Percentiles rank a stretch among this genome's conserved stretches.
These are phyloP conservation scores for Irena cyanogastra DNA, from an alignment of 2,113 vertebrate species.

Conservation along the genomic window DNA sequence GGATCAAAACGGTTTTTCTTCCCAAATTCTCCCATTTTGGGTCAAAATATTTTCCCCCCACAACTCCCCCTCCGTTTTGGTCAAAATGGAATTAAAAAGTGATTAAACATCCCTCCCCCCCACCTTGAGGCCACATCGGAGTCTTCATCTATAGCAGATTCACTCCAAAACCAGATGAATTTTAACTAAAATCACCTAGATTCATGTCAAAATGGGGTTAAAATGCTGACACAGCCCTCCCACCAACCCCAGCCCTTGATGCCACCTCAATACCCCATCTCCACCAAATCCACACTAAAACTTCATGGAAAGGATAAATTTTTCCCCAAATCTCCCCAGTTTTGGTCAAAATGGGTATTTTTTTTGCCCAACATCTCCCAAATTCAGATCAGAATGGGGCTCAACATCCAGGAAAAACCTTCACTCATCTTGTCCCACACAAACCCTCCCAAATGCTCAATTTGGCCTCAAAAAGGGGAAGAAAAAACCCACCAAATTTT, in stretches of 20 bases:
- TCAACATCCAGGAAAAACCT: not conserved
- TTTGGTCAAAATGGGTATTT: not conserved
- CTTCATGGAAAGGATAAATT: not conserved
- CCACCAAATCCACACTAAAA: not conserved
- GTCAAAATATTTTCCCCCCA: not conserved
- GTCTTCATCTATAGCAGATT: too few species aligned
- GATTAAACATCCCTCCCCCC: not conserved
- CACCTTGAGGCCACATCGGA: not conserved
- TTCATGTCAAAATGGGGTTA: not conserved
- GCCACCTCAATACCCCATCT: not conserved
- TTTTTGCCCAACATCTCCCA: not conserved
- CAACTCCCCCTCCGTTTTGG: accelerated
- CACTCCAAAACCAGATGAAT: accelerated
- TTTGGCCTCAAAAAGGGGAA: not conserved
- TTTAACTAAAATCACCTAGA: not conserved
- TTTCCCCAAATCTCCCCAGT: not conserved
- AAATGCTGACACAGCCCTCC: not conserved
- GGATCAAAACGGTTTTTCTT: not conserved
- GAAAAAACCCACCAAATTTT: not conserved
- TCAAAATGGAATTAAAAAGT: not conserved
- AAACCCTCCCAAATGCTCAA: not conserved
- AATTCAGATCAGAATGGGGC: not conserved
- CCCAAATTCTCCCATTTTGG: not conserved
- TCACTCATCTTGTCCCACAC: not conserved
- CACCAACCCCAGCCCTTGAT: not conserved